A percentile compares a stretch with the other conserved stretches of the same genome.
Conservation (phyloP, 2,888 invertebrate genomes). For the Aspidiotus rigidus region DNA sequence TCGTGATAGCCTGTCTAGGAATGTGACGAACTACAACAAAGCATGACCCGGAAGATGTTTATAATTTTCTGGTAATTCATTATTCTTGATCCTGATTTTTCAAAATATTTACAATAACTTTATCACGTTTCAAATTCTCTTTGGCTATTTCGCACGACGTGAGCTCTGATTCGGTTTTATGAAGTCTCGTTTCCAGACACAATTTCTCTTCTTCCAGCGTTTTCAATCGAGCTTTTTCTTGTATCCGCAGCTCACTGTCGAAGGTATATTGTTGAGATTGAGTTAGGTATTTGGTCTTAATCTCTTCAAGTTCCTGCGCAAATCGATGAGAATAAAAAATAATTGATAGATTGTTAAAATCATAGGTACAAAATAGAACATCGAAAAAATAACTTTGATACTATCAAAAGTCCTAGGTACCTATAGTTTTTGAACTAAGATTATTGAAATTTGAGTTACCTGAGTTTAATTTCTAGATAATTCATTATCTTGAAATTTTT, state of each 20-base stretch:
- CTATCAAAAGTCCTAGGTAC: no score
- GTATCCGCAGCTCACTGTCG: constrained; percentile 23
- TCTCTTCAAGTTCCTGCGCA: constrained; percentile 28
- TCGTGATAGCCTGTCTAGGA: constrained; percentile 70
- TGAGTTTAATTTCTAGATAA: no score
- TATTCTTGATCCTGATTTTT: not conserved
- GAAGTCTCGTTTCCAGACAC: constrained; percentile 62
- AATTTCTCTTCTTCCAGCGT: constrained; percentile 64
- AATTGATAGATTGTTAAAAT: not conserved
- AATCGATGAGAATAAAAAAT: not conserved
- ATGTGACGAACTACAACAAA: constrained; percentile 63
- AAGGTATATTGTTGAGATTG: constrained; percentile 26
- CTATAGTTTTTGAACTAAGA: no score
- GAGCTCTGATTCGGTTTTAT: constrained; percentile 70
- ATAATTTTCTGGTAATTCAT: no score
- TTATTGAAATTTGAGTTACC: no score
- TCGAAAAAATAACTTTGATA: no score
- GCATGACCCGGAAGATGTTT: not conserved
- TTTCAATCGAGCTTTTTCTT: constrained; percentile 28
- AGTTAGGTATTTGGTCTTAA: constrained; percentile 21
- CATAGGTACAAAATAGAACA: no score
- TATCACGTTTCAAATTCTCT: constrained; percentile 65
- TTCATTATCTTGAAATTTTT: no score
- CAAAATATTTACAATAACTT: constrained; percentile 56
- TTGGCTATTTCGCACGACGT: constrained; percentile 60